phyloP scores from a whole-genome alignment of 2,113 vertebrate species.

The Panthera leo region DNA sequence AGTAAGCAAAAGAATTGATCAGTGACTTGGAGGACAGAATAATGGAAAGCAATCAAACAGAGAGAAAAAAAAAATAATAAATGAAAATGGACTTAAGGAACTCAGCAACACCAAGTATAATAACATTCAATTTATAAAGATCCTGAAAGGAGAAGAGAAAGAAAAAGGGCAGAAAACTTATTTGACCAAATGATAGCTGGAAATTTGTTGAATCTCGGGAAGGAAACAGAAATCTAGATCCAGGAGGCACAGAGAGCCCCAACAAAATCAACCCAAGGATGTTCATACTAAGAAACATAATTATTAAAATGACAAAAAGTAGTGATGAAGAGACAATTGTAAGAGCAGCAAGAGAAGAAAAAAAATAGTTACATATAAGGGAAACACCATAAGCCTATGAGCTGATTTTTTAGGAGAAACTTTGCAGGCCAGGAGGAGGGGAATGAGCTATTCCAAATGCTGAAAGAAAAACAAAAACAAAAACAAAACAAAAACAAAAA shows the following conservation, averaged over 20 bases:
- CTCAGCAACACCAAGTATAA: background rate
- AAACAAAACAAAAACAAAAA: too few species aligned
- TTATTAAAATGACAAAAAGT: background rate
- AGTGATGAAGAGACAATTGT: background rate
- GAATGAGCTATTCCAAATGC: background rate
- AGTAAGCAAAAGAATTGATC: background rate
- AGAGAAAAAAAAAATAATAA: background rate
- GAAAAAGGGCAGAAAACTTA: background rate
- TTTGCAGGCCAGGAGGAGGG: background rate
- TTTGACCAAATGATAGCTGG: background rate
- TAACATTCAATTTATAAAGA: background rate
- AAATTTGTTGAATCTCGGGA: background rate
- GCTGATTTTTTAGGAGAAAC: background rate
- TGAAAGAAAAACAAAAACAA: background rate
- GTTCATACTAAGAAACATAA: background rate
- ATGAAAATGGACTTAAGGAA: background rate
- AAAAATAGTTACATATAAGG: background rate
- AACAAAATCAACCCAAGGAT: background rate
- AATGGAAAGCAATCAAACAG: background rate
- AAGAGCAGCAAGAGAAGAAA: background rate
- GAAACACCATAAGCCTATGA: background rate
- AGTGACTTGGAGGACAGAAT: background rate
- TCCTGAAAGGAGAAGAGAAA: background rate
- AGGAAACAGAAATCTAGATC: background rate
- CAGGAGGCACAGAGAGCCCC: background rate